A percentile compares a stretch with the other conserved stretches of the same genome.
Evolutionary conservation across 2,888 invertebrate genomes (phyloP).

Genomic region (Phanerotoma sp.): DNA sequence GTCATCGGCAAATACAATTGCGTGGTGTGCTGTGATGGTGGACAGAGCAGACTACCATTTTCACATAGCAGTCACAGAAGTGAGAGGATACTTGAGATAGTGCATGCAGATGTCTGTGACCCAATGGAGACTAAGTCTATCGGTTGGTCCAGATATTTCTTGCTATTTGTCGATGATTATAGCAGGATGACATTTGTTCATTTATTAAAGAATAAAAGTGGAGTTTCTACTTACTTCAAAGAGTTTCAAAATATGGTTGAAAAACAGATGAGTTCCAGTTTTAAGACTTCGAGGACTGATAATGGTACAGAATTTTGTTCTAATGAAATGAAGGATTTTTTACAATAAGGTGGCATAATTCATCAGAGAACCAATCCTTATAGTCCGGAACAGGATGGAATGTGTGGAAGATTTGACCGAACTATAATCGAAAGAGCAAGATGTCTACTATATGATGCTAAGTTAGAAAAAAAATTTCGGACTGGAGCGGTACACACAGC

Average conservation of each 20-base stretch:
- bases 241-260: conserved; percentile 14
- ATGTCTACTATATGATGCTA: conserved; percentile 23
- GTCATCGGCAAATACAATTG: conserved; percentile 12
- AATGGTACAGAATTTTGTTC: conserved; percentile 26
- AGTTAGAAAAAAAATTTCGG: conserved; percentile 21
- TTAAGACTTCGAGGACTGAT: conserved; percentile 31
- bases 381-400: conserved; percentile 45
- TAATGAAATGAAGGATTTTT: conserved; percentile 29
- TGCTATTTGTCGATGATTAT: conserved; percentile 47
- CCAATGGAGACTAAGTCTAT: conserved; percentile 48
- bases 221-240: conserved; percentile 20
- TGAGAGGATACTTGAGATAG: conserved; percentile 38
- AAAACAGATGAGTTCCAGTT: conserved; percentile 16
- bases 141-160: conserved; percentile 36
- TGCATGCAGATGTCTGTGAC: conserved; percentile 50
- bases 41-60: conserved; percentile 35
- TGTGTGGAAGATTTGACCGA: conserved; percentile 40
- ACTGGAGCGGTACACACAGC: conserved; percentile 34
- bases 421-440: conserved; percentile 34
- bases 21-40: conserved; percentile 36
- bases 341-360: conserved; percentile 37
- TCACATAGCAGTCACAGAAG: conserved; percentile 28
- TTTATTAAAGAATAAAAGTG: conserved; percentile 36
- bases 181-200: conserved; percentile 38
- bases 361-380: conserved; percentile 36